These are phyloP conservation scores for Alouatta palliata DNA, from an alignment of 2,113 vertebrate genomes.

Conservation along the genomic window DNA sequence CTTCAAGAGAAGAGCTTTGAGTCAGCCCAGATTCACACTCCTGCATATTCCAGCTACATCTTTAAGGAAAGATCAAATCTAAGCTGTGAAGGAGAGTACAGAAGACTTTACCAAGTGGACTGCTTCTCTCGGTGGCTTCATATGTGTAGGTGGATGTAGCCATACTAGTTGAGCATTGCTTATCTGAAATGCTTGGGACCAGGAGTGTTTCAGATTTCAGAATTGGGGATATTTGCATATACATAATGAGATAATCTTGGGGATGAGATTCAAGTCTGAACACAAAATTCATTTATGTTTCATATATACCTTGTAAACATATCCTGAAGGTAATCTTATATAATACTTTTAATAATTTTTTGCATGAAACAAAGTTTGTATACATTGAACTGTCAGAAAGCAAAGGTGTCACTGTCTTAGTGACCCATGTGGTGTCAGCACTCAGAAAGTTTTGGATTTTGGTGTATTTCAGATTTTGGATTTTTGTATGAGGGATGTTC, in stretches of 20 bases:
- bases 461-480: not conserved
- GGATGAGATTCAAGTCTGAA: not conserved
- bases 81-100: constrained; percentile 63
- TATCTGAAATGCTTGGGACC: not conserved
- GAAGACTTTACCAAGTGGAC: not conserved
- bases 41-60: not conserved
- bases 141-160: not conserved
- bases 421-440: not conserved
- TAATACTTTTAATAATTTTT: not conserved
- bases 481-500: not conserved
- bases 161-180: not conserved
- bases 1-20: constrained; percentile 84
- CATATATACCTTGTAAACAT: not conserved
- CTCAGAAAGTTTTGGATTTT: not conserved
- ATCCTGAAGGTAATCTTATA: not conserved
- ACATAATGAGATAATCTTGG: not conserved
- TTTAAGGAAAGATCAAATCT: constrained; percentile 57
- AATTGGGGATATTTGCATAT: not conserved
- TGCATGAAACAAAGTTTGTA: not conserved
- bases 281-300: not conserved
- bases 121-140: constrained; percentile 58
- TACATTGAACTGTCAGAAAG: not conserved
- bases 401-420: not conserved
- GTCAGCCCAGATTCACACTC: constrained; percentile 39
- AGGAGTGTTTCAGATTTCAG: not conserved